These are phyloP conservation scores for Parotia lawesii DNA, from an alignment of 2,113 vertebrate species.

Conservation along the genomic window DNA sequence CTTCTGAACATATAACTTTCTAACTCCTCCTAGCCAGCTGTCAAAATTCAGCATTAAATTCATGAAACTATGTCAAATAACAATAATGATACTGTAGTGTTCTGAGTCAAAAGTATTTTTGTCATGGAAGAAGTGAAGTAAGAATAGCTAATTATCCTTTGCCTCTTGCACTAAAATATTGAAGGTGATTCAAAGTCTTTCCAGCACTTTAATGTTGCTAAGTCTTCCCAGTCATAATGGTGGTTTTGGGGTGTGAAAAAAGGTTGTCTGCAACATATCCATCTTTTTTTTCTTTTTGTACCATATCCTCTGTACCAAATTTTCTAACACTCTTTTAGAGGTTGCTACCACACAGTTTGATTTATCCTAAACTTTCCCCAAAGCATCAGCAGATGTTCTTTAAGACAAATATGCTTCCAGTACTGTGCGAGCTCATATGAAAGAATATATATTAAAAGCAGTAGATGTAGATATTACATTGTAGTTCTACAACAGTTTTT, in stretches of 20 bases:
- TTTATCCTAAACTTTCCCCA: slow-evolving; percentile 18
- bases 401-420: background rate
- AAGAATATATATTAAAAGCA: background rate
- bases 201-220: background rate
- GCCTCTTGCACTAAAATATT: background rate
- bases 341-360: background rate
- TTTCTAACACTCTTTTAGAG: background rate
- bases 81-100: background rate
- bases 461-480: background rate
- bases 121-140: background rate
- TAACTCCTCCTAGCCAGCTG: background rate
- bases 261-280: background rate
- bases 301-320: background rate
- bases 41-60: background rate
- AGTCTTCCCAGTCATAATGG: background rate
- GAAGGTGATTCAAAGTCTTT: background rate
- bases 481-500: background rate
- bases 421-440: background rate
- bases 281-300: background rate
- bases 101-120: background rate
- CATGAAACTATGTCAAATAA: background rate
- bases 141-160: background rate
- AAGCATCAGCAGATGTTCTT: background rate
- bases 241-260: background rate
- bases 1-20: background rate